Evolutionary conservation across 2,888 invertebrate genomes (phyloP).

Genomic region (Caprella mutica): DNA sequence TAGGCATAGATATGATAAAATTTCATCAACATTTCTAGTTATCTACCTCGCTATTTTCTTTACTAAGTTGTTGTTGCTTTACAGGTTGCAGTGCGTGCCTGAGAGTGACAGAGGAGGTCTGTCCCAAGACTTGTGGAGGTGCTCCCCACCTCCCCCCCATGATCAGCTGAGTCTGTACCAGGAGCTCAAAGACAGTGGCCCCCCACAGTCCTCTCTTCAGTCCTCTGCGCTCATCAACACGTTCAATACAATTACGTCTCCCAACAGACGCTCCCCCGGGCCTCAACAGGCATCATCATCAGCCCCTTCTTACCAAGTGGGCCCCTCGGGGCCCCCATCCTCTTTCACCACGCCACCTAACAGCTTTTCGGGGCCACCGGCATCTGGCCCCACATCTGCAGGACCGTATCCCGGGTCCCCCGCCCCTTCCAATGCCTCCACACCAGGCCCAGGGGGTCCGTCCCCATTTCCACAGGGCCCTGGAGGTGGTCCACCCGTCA

Average conservation of each 20-base stretch:
- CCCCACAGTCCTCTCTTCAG: slow-evolving; percentile 28
- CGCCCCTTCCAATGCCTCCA: slow-evolving; percentile 33
- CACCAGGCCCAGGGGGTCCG: slow-evolving; percentile 33
- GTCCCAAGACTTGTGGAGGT: not conserved
- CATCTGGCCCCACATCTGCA: slow-evolving; percentile 34
- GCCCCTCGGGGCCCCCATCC: slow-evolving; percentile 25
- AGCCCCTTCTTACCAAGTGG: slow-evolving; percentile 15
- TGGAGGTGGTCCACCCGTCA: slow-evolving; percentile 26
- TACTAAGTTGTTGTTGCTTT: not conserved
- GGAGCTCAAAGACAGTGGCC: slow-evolving; percentile 31
- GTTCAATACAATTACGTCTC: slow-evolving; percentile 22
- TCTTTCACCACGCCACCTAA: slow-evolving; percentile 34
- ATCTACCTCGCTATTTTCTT: not conserved
- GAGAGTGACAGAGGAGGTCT: slow-evolving; percentile 6
- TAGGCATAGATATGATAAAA: too few relatives aligned
- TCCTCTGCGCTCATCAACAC: slow-evolving; percentile 27
- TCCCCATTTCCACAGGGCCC: slow-evolving; percentile 32
- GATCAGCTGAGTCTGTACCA: slow-evolving; percentile 26
- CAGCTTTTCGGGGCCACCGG: slow-evolving; percentile 33
- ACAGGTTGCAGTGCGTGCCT: slow-evolving; percentile 9
- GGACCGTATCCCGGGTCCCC: slow-evolving; percentile 33
- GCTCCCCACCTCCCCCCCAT: not conserved
- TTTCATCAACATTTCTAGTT: too few relatives aligned
- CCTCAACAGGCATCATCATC: slow-evolving; percentile 15
- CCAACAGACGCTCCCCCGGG: slow-evolving; percentile 32